Evolutionary conservation across 2,113 vertebrate genomes (phyloP), one percentile per base, ranked within the genome.

Genomic region (Anthoscopus minutus): DNA sequence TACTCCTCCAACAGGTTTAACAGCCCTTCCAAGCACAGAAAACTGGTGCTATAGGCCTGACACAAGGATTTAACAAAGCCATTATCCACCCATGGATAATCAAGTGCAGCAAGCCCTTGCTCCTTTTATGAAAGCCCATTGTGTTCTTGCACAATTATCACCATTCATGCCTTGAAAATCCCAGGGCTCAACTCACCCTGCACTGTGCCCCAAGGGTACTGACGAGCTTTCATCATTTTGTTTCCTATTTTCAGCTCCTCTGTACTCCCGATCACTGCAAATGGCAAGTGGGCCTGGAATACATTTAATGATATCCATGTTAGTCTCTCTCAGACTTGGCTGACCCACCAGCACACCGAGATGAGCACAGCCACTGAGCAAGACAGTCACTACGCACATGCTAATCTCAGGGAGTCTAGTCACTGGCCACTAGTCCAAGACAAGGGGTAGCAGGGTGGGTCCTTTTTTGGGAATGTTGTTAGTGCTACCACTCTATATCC

Each of bases 241-340:
- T 99, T 99, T 93, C 99, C 99, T 89, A 99, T 99, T 98, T 99
- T 99, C 94, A 99, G 97, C 96, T 99, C 99, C 96, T 99, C 99
- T 3, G 99, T 99, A 97, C 99, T 99, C 82, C 99, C 99, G 15
- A 99, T 98, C 67, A 99, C 99, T 6, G 99, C 99, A 89, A 99
- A 99, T 0, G 99, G 99, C 97, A 99, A 98, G 96, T 99, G 99
- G 74, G 98, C 99, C 99, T 99, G 97, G 58, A 97, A 98, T 25
- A 94, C 37, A 98, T 86, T 64, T 18, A 73, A 60, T 15, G 28
- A 77, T 7, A 86, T 18, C 44, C 37, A 56, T 0, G 0, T 97
- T 88, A 96, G 93, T 74, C 57, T 40, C 57, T 44, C 76, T 72
- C 44, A 40, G 4, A 53, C 20, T 48, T 31, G 50, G 13, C 57